Conservation (phyloP, 2,888 invertebrate species). For the Hoplodrina blanda region DNA sequence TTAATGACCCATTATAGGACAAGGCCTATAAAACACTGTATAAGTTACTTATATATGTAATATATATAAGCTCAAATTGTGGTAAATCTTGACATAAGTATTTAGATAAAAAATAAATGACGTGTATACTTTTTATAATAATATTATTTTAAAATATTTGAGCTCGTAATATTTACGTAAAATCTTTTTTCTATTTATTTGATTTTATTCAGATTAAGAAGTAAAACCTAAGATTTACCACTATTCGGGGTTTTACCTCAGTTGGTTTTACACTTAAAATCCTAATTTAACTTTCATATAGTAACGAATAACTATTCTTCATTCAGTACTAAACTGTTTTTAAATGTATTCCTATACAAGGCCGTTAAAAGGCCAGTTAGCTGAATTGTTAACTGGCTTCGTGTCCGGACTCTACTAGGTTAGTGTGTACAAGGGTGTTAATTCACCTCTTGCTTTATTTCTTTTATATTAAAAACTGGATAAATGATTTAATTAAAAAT, state of each 20-base stretch:
- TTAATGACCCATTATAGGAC: neutral
- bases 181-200: too few relatives aligned
- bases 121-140: neutral
- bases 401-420: neutral
- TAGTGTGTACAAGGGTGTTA: neutral
- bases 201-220: too few relatives aligned
- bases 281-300: neutral
- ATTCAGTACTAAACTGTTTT: neutral
- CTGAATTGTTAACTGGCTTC: neutral
- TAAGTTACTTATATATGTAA: too few relatives aligned
- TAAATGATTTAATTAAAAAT: neutral
- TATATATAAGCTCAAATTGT: slow-evolving; percentile 12
- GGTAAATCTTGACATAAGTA: neutral
- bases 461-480: too few relatives aligned
- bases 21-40: neutral
- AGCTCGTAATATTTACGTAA: neutral
- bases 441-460: too few relatives aligned
- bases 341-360: neutral
- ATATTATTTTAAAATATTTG: neutral
- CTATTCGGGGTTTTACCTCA: neutral
- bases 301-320: neutral
- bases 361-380: neutral
- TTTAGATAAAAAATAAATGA: neutral
- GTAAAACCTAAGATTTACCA: neutral
- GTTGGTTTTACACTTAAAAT: neutral